These are phyloP conservation scores for Megalopta genalis DNA, from an alignment of 1,140 invertebrate species.

Conservation along the genomic window DNA sequence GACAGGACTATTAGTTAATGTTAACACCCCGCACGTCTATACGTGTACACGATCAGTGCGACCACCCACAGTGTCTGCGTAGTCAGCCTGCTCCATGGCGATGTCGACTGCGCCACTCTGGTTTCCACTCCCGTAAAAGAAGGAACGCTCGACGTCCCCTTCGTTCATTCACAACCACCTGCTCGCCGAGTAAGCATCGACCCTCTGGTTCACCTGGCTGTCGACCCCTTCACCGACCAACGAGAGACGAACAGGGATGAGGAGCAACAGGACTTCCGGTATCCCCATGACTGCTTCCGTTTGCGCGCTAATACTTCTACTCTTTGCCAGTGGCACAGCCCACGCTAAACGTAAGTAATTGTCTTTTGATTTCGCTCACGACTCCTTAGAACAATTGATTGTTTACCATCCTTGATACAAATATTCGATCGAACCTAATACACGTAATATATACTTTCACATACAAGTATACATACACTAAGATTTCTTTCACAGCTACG, in stretches of 20 bases:
- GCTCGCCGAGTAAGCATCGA: conserved; percentile 68
- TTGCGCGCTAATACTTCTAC: conserved; percentile 49
- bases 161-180: conserved; percentile 74
- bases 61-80: conserved; percentile 38
- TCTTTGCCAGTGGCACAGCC: conserved; percentile 39
- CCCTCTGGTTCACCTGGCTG: not conserved
- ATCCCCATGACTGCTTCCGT: conserved; percentile 46
- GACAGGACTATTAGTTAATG: too few species aligned
- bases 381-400: too few species aligned
- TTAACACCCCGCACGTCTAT: not conserved
- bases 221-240: not conserved
- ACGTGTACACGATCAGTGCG: not conserved
- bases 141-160: conserved; percentile 60
- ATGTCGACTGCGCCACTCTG: conserved; percentile 69
- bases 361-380: not conserved
- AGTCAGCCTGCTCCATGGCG: conserved; percentile 32
- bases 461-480: too few species aligned
- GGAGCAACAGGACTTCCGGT: conserved; percentile 49
- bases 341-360: conserved; percentile 65
- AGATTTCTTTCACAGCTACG: too few species aligned
- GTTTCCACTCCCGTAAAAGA: conserved; percentile 67
- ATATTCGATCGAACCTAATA: too few species aligned
- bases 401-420: too few species aligned
- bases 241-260: conserved; percentile 47
- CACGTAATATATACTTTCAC: too few species aligned